Percentiles rank a stretch among this genome's conserved stretches.
These are phyloP conservation scores for Actinostola sp. DNA, from an alignment of 92 coral and sea anemone genomes.

Conservation along the genomic window DNA sequence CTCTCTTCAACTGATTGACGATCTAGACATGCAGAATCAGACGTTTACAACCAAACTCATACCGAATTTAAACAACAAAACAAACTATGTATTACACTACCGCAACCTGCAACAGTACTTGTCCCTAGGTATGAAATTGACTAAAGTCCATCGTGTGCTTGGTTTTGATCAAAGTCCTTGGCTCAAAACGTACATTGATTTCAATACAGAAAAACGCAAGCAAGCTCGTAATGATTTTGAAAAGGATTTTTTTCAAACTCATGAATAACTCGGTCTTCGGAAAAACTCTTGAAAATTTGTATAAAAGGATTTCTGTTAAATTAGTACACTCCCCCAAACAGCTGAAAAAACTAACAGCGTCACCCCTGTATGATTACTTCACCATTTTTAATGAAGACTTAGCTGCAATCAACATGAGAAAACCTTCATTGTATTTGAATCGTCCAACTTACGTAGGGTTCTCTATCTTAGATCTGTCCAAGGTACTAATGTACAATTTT, in stretches of 20 bases:
- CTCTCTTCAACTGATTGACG: slow-evolving; percentile 7
- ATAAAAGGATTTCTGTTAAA: slow-evolving; percentile 23
- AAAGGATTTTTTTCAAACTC: slow-evolving; percentile 44
- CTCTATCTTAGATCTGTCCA: slow-evolving; percentile 44
- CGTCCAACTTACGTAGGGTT: slow-evolving; percentile 55
- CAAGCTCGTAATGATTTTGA: slow-evolving; percentile 36
- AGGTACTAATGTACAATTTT: slow-evolving; percentile 44
- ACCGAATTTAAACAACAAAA: slow-evolving; percentile 23
- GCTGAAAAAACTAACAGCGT: slow-evolving; percentile 16
- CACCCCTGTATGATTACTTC: slow-evolving; percentile 28
- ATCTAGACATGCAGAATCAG: background rate
- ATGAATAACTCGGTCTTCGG: slow-evolving; percentile 46
- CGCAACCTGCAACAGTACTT: slow-evolving; percentile 34
- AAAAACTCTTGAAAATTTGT: slow-evolving; percentile 39
- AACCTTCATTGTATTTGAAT: slow-evolving; percentile 31
- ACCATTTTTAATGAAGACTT: slow-evolving; percentile 33
- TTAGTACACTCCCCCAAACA: slow-evolving; percentile 19
- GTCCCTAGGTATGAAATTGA: slow-evolving; percentile 18
- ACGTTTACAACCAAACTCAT: slow-evolving; percentile 12
- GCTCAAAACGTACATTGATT: slow-evolving; percentile 17
- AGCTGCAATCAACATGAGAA: slow-evolving; percentile 45
- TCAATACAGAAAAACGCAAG: slow-evolving; percentile 20
- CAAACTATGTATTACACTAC: slow-evolving; percentile 21
- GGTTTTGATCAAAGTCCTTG: slow-evolving; percentile 24
- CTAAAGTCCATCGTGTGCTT: slow-evolving; percentile 13